Percentiles rank a stretch among this genome's conserved stretches.
phyloP scores from a whole-genome alignment of 1,140 invertebrate genomes.

The Homarus americanus region DNA sequence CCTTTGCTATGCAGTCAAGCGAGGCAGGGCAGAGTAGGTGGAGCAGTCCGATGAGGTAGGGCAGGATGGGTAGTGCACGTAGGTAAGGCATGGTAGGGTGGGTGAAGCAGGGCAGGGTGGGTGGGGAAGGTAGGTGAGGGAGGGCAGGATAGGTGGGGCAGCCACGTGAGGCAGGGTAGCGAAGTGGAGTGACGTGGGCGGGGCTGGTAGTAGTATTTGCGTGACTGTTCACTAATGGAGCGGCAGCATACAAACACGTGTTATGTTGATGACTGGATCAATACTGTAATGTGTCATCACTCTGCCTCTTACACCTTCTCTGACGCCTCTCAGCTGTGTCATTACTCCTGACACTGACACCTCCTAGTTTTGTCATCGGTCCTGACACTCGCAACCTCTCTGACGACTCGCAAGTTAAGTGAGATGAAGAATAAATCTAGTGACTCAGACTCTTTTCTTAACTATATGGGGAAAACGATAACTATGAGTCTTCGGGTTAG shows the following conservation, averaged over 20 bases:
- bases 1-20: too few species aligned
- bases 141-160: background rate
- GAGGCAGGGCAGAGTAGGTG: background rate
- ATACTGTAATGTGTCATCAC: constrained; percentile 15
- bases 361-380: too few species aligned
- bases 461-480: too few species aligned
- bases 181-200: too few species aligned
- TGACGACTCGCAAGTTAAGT: too few species aligned
- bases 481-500: too few species aligned
- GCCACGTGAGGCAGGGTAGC: too few species aligned
- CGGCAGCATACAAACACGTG: background rate
- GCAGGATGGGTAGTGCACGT: background rate
- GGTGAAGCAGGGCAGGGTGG: too few species aligned
- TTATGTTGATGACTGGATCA: background rate
- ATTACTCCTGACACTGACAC: background rate
- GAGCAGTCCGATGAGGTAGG: background rate
- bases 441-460: too few species aligned
- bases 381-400: too few species aligned
- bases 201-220: background rate
- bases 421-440: too few species aligned
- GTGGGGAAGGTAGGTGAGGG: background rate
- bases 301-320: background rate
- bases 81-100: background rate
- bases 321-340: background rate
- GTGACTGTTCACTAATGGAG: constrained; percentile 12